Base-by-base conservation (phyloP, 2,797 vertebrate species). In the Fundulus diaphanus region DNA sequence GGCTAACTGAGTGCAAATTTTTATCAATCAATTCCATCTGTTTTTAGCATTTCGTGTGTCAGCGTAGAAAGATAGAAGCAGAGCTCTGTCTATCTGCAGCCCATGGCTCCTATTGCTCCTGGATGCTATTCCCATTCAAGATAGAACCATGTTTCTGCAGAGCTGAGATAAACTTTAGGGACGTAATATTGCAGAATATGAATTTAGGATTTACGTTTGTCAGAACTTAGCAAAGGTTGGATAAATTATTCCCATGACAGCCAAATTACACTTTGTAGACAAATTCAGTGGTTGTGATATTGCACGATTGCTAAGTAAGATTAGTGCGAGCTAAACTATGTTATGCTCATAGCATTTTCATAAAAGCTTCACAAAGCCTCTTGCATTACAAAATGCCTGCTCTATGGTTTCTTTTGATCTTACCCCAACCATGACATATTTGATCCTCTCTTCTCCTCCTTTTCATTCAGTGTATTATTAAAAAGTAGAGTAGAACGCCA, bases 401-500 rank as follows among this genome's bases (percentile, higher is more conserved):
- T 82, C 83, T 74, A 82, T 82, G 77, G 71, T 86, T 89, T 81
- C 83, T 87, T 91, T 91, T 93, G 86, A 90, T 92, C 90, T 90
- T 82, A 82, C 48, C 85, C 77, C 72, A 80, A 78, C 88, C 83
- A 75, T 85, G 83, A 84, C 88, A 91, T 88, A 85, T 92, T 83
- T 93, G 86, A 93, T 93, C 90, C 85, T 82, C 82, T 89, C 80
- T 46, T 85, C 79, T 79, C 84, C 84, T 86, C 81, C 74, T 57
- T 73, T 90, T 76, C 78, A 89, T 78, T 87, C 89, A 72, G 84
- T 49, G 79, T 83, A 83, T 90, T 93, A 91, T 90, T 92, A 89
- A 88, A 91, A 90, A 82, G 42, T 71, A 84, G 90, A 82, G 72
- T 80, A 85, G 76, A 88, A 86, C 83, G 81, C 82, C 70, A 65